Base-by-base conservation (phyloP, 2,113 vertebrate species). In the Loxodonta africana region DNA sequence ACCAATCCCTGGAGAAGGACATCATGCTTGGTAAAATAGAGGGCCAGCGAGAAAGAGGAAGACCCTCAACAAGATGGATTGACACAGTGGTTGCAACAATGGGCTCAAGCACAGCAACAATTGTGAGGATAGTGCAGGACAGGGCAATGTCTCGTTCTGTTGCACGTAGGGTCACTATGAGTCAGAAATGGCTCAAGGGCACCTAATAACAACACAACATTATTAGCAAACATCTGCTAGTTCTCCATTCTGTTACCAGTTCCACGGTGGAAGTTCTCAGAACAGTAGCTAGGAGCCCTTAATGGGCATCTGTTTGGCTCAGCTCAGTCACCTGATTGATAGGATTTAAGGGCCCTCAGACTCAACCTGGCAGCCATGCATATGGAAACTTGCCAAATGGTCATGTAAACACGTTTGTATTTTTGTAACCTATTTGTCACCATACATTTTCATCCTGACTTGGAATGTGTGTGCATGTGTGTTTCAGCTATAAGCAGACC, bases 371-470 rank as follows among this genome's bases (percentile, higher is more conserved):
- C 48, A 91, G 48, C 20, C 57, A 71, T 11, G 46, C 15, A 0
- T 33, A 81, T 69, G 76, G 91, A 95, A 88, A 88, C n/a, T 46
- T 74, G 37, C 85, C 89, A 82, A 74, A 53, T 8, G n/a, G 21
- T 87, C 83, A 23, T 41, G 8, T 63, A 74, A 96, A 65, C 76
- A 62, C 33, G 1, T 65, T 78, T 69, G 26, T 63, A 28, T 83
- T 90, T 97, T 77, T 91, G 37, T 80, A 33, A 85, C 69, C 62
- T 80, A 8, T 67, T 87, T 87, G 76, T 82, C 8, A 20, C 30
- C 15, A 6, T n/a, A 57, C 37, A 21, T 48, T 86, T 86, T 82
- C 25, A 25, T 33, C 51, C 46, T 37, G 30, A 77, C 53, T 92
- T 88, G 41, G 41, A 46, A 23, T 65, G 25, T 65, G 37, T 37